phyloP scores from a whole-genome alignment of 2,113 vertebrate species.

The Ranitomeya variabilis region DNA sequence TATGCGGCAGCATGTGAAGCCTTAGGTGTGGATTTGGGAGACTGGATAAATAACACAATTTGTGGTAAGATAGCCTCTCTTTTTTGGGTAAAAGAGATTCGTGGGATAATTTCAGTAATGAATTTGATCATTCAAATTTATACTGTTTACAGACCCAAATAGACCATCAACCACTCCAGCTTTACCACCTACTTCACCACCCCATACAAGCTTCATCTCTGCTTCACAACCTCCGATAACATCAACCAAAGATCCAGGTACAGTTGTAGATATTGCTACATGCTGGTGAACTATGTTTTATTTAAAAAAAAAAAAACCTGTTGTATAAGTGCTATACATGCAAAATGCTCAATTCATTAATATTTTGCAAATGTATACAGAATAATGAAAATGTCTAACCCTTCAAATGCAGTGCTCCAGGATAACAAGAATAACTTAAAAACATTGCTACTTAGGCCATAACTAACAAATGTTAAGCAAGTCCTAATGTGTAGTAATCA shows the following conservation, averaged over 20 bases:
- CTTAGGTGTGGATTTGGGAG: constrained; percentile 69
- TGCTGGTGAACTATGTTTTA: not conserved
- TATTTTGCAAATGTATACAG: not conserved
- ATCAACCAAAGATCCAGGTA: constrained; percentile 21
- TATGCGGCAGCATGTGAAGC: constrained; percentile 73
- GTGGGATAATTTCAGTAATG: not conserved
- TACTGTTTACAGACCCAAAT: not conserved
- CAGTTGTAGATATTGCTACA: not conserved
- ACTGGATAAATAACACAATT: constrained; percentile 77
- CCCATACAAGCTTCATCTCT: constrained; percentile 39
- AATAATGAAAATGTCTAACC: not conserved
- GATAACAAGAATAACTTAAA: not conserved
- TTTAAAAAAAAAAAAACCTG: not conserved
- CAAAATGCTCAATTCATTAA: not conserved
- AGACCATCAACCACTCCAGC: constrained; percentile 9
- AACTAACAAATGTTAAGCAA: no score
- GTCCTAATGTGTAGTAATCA: no score
- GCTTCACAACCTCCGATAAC: not conserved
- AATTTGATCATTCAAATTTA: not conserved
- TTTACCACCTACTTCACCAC: not conserved
- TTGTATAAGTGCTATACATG: not conserved
- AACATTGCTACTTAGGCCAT: not conserved
- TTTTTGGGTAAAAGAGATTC: not conserved
- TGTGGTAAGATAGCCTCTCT: constrained; percentile 69
- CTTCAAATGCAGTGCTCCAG: no score